These are phyloP conservation scores for Penaeus monodon DNA, from an alignment of 2,888 invertebrate genomes.

Conservation along the genomic window DNA sequence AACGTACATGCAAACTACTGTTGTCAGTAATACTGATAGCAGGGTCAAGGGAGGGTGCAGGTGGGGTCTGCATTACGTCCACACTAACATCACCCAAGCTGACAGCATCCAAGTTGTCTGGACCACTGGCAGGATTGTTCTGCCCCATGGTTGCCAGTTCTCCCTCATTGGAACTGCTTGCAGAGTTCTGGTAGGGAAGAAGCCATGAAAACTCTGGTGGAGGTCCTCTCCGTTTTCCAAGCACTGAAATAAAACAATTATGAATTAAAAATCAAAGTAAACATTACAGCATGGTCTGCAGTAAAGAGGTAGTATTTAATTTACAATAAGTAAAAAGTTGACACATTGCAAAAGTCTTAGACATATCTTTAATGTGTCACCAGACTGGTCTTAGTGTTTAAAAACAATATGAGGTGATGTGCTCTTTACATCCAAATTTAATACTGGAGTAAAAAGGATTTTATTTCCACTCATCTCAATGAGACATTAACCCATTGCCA, in stretches of 20 bases:
- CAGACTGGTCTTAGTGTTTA: no score
- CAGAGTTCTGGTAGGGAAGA: slow-evolving; percentile 34
- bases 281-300: no score
- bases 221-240: slow-evolving; percentile 47
- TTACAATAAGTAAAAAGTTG: no score
- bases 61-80: slow-evolving; percentile 28
- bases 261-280: no score
- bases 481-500: no score
- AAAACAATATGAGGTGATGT: no score
- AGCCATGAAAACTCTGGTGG: slow-evolving; percentile 56
- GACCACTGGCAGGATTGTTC: slow-evolving; percentile 5
- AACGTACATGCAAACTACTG: slow-evolving; percentile 57
- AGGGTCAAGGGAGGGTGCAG: slow-evolving; percentile 43
- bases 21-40: slow-evolving; percentile 40
- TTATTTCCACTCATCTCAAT: no score
- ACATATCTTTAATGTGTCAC: no score
- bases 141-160: slow-evolving; percentile 9
- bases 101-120: slow-evolving; percentile 23
- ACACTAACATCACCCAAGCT: slow-evolving; percentile 45
- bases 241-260: slow-evolving; percentile 29
- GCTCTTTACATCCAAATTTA: no score
- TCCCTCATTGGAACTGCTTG: background rate
- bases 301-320: no score
- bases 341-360: no score
- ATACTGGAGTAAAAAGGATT: no score